These are phyloP conservation scores for Asbolus verrucosus DNA, from an alignment of 1,140 invertebrate genomes.

Conservation along the genomic window DNA sequence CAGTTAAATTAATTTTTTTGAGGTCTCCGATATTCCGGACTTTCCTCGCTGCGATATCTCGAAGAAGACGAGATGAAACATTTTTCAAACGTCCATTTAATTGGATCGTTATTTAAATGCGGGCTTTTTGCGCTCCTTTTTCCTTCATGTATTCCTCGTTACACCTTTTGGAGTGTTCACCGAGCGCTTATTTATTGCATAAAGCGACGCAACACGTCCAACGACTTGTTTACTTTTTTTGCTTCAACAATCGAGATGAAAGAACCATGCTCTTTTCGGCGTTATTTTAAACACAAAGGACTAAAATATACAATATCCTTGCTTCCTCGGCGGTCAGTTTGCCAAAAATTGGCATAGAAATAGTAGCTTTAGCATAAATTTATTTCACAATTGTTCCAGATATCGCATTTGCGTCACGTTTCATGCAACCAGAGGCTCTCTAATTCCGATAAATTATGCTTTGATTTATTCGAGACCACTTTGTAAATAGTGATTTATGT, in stretches of 20 bases:
- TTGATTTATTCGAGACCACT: too few species aligned
- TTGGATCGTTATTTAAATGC: conserved; percentile 9
- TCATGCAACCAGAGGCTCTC: too few species aligned
- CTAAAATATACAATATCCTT: conserved; percentile 35
- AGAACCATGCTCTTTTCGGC: conserved; percentile 10
- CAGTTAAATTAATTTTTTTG: too few species aligned
- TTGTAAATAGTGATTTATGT: too few species aligned
- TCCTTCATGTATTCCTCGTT: neutral
- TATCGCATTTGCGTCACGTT: neutral
- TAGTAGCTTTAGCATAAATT: conserved; percentile 20
- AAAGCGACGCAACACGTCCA: neutral
- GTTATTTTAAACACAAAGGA: conserved; percentile 28
- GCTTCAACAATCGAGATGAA: conserved; percentile 25
- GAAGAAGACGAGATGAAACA: conserved; percentile 3
- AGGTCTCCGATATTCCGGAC: too few species aligned
- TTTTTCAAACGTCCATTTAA: conserved; percentile 12
- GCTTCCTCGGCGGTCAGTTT: conserved; percentile 23
- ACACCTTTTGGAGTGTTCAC: neutral
- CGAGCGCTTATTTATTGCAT: neutral
- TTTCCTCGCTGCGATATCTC: conserved; percentile 8
- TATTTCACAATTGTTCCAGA: neutral
- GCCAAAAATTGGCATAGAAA: conserved; percentile 18
- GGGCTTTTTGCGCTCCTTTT: neutral
- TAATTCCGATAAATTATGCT: too few species aligned
- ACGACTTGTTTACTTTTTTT: conserved; percentile 28